Conservation (phyloP, 2,888 invertebrate genomes). For the Drosophila ustulata region DNA sequence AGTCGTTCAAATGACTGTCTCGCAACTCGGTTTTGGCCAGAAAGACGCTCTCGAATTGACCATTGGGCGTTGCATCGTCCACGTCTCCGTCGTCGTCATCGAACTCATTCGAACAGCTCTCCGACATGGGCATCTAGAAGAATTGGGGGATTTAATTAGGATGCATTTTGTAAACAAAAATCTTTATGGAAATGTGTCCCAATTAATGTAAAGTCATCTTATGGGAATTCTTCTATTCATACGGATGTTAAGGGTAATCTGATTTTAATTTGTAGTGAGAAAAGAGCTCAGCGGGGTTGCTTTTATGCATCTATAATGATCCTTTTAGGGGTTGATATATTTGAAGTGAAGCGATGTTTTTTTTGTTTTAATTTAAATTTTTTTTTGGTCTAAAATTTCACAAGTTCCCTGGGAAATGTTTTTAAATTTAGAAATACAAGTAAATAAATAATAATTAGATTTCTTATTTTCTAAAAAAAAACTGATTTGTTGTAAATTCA, state of each 20-base stretch:
- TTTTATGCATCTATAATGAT: not conserved
- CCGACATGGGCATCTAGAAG: conserved; percentile 24
- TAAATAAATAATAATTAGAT: not conserved
- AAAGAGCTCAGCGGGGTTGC: not conserved
- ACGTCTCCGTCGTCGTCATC: conserved; percentile 15
- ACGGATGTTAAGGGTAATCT: not conserved
- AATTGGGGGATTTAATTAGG: not conserved
- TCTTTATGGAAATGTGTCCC: not conserved
- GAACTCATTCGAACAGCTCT: conserved; percentile 6
- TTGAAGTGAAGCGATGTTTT: not conserved
- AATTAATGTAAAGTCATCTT: not conserved
- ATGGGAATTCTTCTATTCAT: not conserved
- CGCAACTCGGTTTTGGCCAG: conserved; percentile 47
- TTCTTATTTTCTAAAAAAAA: too few species aligned
- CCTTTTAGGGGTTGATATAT: not conserved
- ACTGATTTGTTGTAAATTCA: too few species aligned
- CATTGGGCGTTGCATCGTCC: conserved; percentile 4
- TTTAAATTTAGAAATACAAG: not conserved
- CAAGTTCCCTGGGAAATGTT: not conserved
- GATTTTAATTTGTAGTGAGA: conserved; percentile 2
- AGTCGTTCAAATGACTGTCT: conserved; percentile 18
- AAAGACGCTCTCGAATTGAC: conserved; percentile 40
- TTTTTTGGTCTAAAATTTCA: not conserved
- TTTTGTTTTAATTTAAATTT: not conserved
- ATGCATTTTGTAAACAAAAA: too few species aligned